Percentiles rank a stretch among this genome's conserved stretches.
Evolutionary conservation across 2,797 vertebrate species (phyloP).

Genomic region (Artibeus jamaicensis): DNA sequence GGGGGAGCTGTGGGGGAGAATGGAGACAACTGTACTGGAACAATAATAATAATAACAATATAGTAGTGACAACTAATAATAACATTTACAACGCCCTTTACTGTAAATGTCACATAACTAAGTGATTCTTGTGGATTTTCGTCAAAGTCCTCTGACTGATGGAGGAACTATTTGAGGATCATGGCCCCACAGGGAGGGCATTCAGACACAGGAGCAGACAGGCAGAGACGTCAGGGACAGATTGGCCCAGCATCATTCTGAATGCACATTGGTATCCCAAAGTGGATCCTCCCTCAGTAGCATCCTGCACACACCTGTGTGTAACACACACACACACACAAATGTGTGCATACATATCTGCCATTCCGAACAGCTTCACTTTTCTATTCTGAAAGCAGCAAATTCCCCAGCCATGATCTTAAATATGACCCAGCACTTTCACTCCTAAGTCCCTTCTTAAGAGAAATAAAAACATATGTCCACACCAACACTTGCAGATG

Average conservation of each 20-base stretch:
- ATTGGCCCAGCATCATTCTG: background rate
- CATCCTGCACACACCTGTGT: rapidly evolving
- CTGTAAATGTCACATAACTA: background rate
- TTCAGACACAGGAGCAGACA: background rate
- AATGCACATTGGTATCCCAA: background rate
- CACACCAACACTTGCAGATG: background rate
- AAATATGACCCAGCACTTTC: background rate
- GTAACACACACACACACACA: background rate
- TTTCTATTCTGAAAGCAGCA: background rate
- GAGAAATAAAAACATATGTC: background rate
- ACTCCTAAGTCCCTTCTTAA: background rate
- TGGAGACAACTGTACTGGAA: too few species aligned
- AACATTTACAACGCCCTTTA: background rate
- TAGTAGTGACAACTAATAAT: background rate
- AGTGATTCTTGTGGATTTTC: background rate
- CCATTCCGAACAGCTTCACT: background rate
- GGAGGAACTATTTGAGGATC: background rate
- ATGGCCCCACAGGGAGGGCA: background rate
- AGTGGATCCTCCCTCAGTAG: background rate
- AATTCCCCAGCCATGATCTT: background rate
- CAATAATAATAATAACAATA: background rate
- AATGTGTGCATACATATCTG: rapidly evolving
- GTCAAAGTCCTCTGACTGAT: background rate
- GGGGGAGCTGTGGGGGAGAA: too few species aligned
- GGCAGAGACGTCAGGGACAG: background rate